Base-by-base conservation (phyloP, 2,888 invertebrate species). In the Caenorhabditis doughertyi region DNA sequence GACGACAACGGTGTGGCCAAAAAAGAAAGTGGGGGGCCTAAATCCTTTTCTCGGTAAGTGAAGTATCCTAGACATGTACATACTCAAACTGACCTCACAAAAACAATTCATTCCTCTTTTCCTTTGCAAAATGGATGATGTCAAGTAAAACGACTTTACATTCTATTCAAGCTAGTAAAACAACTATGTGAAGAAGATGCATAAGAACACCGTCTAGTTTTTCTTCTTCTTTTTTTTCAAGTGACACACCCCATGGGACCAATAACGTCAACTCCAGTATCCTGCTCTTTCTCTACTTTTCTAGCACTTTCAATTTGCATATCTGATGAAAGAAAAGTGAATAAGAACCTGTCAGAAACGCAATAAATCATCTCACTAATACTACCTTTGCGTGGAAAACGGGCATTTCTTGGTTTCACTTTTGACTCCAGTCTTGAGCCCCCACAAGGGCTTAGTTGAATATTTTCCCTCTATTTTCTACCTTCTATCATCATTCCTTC, bases 281-380 rank as follows among this genome's bases (percentile, higher is more conserved):
- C 18, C 44, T 47, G 44, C 44, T 47, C 53, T 27, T 16, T 62
- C 23, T 27, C n/a, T 25, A 3, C 25, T 62, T 21, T 42, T 25
- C 64, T 49, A 64, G 47, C 47, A 64, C 64, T 49, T 65, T 74
- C 55, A 29, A 64, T 64, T 67, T 67, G 67, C 67, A 76, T 76
- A 76, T 51, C 64, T 42, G 51, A 76, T 72, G 72, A 25, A 39
- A 25, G 42, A 25, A 60, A 60, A 60, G 27, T 42, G n/a, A 8
- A 3, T 3, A 27, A 29, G 32, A 44, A 27, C 42, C 55, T 51
- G 72, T 39, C 60, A 60, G 39, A 53, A 72, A 49, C 32, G 56
- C 58, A 51, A 76, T 76, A 76, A 76, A 67, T 76, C 67, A 76
- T 76, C 21, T 60, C 2, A n/a, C 67, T 67, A 76, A 67, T 60